Conservation (phyloP, 2,888 invertebrate species). For the Caenorhabditis afra region DNA sequence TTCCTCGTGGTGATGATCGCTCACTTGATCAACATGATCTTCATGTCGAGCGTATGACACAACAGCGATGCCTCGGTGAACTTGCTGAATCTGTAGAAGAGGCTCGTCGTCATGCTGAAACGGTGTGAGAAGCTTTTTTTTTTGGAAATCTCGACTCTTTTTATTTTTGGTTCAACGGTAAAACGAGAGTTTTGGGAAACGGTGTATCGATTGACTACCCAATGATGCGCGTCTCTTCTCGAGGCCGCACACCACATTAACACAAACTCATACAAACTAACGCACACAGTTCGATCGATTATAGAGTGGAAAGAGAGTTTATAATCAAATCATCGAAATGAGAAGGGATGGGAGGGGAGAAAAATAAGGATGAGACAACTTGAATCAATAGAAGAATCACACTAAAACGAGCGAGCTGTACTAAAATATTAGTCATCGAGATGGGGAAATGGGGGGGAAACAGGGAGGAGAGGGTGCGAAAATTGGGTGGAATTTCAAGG, state of each 20-base stretch:
- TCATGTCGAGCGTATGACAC: background rate
- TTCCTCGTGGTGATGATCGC: too few species aligned
- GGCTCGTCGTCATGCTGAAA: too few species aligned
- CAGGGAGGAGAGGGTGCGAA: conserved; percentile 9
- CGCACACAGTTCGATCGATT: conserved; percentile 23
- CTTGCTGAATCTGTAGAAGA: background rate
- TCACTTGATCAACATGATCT: conserved; percentile 10
- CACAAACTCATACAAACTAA: conserved; percentile 10
- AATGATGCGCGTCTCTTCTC: conserved; percentile 25
- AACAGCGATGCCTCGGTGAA: conserved; percentile 7
- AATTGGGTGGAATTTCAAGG: conserved; percentile 36
- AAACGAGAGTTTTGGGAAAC: conserved; percentile 29
- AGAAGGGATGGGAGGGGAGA: background rate
- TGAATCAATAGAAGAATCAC: conserved; percentile 46
- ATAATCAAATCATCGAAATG: conserved; percentile 3
- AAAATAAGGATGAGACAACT: conserved; percentile 29
- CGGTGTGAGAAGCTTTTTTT: background rate
- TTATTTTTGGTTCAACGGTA: conserved; percentile 48
- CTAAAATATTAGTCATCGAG: conserved; percentile 37
- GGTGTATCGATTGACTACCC: conserved; percentile 43
- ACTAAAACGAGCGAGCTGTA: conserved; percentile 46
- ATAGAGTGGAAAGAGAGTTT: background rate
- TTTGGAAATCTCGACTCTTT: conserved; percentile 12
- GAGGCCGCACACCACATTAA: conserved; percentile 11
- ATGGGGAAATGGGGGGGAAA: conserved; percentile 1